These are phyloP conservation scores for Odontamblyopus rebecca DNA, from an alignment of 2,797 vertebrate species.

Conservation along the genomic window DNA sequence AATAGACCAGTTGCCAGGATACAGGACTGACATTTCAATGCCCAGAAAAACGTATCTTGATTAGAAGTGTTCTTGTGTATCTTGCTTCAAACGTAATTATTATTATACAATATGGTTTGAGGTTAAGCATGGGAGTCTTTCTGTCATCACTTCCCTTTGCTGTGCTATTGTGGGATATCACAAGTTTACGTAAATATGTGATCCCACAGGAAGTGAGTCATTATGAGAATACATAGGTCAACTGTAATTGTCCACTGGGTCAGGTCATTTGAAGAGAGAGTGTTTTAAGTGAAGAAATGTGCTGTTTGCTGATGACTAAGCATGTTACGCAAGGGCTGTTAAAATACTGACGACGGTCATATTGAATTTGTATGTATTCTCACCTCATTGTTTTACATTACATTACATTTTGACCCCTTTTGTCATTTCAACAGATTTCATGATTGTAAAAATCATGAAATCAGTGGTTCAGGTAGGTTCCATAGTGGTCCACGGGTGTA, in stretches of 20 bases:
- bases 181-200: constrained; percentile 21
- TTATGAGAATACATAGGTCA: constrained; percentile 3
- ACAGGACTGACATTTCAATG: neutral
- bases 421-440: no score
- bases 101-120: neutral
- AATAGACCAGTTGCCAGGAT: constrained; percentile 5
- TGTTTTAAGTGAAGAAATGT: constrained; percentile 21
- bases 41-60: neutral
- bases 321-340: neutral
- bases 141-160: neutral
- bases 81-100: neutral
- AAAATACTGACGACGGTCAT: neutral
- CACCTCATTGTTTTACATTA: no score
- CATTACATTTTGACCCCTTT: no score
- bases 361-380: neutral
- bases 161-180: constrained; percentile 13
- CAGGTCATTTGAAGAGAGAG: constrained; percentile 3
- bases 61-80: neutral
- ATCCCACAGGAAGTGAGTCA: constrained; percentile 39
- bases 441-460: no score
- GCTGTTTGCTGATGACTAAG: neutral
- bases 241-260: constrained; percentile 8
- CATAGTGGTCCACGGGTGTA: neutral
- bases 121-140: neutral
- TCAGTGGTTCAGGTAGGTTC: no score